Evolutionary conservation across 2,888 invertebrate genomes (phyloP).

Genomic region (Epiperipatus broadwayi): DNA sequence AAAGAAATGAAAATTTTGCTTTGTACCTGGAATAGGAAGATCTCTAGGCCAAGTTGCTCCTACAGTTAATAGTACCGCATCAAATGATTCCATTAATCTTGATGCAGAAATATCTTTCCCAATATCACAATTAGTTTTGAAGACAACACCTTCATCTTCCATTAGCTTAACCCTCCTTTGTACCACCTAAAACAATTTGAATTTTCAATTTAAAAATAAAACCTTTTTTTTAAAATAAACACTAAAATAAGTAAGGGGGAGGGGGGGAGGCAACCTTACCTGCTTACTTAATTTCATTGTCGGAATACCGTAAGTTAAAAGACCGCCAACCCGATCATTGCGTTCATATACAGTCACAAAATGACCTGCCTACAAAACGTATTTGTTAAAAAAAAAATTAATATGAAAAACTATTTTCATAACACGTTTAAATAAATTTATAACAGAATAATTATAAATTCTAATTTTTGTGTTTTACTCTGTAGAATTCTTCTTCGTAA

Average conservation of each 20-base stretch:
- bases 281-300: slow-evolving; percentile 94
- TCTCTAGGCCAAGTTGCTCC: slow-evolving; percentile 96
- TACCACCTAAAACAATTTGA: slow-evolving; percentile 36
- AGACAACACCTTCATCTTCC: slow-evolving; percentile 67
- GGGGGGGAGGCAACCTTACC: slow-evolving; percentile 31
- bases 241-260: slow-evolving; percentile 13
- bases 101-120: slow-evolving; percentile 66
- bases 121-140: slow-evolving; percentile 72
- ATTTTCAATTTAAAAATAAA: slow-evolving; percentile 5
- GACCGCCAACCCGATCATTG: slow-evolving; percentile 82
- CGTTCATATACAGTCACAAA: slow-evolving; percentile 88
- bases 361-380: slow-evolving; percentile 54
- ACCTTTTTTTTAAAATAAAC: neutral
- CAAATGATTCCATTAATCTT: slow-evolving; percentile 40
- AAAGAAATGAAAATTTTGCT: too few species aligned
- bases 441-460: neutral
- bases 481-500: too few species aligned
- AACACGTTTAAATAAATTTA: neutral
- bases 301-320: slow-evolving; percentile 93
- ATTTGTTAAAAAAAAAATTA: slow-evolving; percentile 1
- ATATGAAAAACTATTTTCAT: slow-evolving; percentile 7
- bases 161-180: slow-evolving; percentile 67
- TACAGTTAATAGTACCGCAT: slow-evolving; percentile 70
- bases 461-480: too few species aligned
- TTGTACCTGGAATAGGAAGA: slow-evolving; percentile 35